Percentiles rank a stretch among this genome's conserved stretches.
phyloP scores from a whole-genome alignment of 2,797 vertebrate species.

The Sebastes matsubarae region DNA sequence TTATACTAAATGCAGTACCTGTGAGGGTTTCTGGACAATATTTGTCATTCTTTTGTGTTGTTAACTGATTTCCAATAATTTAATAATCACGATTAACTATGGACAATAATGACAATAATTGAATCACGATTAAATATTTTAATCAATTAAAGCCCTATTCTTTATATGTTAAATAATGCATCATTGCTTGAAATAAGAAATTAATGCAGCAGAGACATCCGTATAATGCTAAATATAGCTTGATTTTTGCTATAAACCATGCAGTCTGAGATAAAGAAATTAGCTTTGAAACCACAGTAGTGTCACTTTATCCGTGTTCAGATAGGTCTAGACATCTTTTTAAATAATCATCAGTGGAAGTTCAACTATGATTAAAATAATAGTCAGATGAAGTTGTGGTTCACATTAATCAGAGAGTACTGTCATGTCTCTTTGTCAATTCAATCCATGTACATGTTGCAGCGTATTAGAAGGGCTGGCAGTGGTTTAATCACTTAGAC shows the following conservation, averaged over 20 bases:
- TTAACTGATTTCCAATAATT: too few relatives aligned
- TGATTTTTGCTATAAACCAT: background rate
- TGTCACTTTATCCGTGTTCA: background rate
- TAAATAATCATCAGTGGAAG: background rate
- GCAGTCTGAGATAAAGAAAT: background rate
- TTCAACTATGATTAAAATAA: background rate
- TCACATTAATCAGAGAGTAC: background rate
- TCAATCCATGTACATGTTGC: background rate
- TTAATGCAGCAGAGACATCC: background rate
- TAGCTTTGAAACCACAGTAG: background rate
- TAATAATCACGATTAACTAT: too few relatives aligned
- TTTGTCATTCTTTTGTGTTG: too few relatives aligned
- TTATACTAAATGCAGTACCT: too few relatives aligned
- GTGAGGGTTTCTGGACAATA: too few relatives aligned
- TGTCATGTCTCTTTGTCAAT: background rate
- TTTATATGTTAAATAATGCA: background rate
- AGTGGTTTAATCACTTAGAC: background rate
- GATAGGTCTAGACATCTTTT: background rate
- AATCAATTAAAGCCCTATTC: background rate
- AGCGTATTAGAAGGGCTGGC: background rate
- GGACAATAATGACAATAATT: too few relatives aligned
- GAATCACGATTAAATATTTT: too few relatives aligned
- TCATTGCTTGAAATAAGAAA: background rate
- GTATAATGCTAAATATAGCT: background rate
- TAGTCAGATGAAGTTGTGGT: background rate